These are phyloP conservation scores for Muntiacus reevesi DNA, from an alignment of 2,113 vertebrate species.

Conservation along the genomic window DNA sequence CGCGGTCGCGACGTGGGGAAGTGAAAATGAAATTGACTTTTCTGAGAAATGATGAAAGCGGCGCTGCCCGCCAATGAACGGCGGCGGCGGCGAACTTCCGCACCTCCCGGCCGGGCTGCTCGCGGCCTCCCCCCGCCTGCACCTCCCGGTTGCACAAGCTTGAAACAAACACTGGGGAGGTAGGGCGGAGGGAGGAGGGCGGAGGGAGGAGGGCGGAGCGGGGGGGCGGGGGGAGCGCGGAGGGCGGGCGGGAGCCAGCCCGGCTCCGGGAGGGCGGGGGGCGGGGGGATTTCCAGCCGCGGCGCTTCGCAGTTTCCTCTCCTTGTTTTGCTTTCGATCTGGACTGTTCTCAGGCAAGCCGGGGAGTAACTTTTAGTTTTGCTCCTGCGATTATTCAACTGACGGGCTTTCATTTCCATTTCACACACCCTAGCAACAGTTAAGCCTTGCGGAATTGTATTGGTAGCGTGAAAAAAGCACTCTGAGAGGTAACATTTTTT, in stretches of 20 bases:
- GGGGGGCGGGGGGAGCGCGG: slow-evolving; percentile 14
- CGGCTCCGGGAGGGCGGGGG: slow-evolving; percentile 54
- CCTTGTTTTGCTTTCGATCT: slow-evolving; percentile 99
- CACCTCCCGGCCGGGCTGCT: slow-evolving; percentile 47
- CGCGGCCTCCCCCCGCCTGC: slow-evolving; percentile 45
- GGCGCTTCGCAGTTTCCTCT: slow-evolving; percentile 84
- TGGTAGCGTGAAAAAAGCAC: slow-evolving; percentile 77
- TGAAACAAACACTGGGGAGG: slow-evolving; percentile 82
- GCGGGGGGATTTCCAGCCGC: slow-evolving; percentile 88
- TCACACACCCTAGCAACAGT: slow-evolving; percentile 78
- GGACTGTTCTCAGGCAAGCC: slow-evolving; percentile 81
- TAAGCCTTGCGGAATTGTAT: slow-evolving; percentile 80
- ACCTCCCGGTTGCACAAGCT: slow-evolving; percentile 72
- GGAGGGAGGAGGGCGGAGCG: slow-evolving; percentile 70
- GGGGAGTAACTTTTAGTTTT: slow-evolving; percentile 87
- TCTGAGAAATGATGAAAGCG: slow-evolving; percentile 77
- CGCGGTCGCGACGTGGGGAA: slow-evolving; percentile 79
- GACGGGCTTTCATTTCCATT: slow-evolving; percentile 82
- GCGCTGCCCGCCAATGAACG: slow-evolving; percentile 71
- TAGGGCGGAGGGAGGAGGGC: slow-evolving; percentile 62
- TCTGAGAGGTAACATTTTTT: slow-evolving; percentile 75
- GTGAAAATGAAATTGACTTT: slow-evolving; percentile 92
- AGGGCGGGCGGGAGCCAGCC: slow-evolving; percentile 1
- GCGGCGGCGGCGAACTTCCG: slow-evolving; percentile 75
- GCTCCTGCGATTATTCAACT: slow-evolving; percentile 81